phyloP scores from a whole-genome alignment of 2,113 vertebrate genomes.

The Dendropsophus ebraccatus region DNA sequence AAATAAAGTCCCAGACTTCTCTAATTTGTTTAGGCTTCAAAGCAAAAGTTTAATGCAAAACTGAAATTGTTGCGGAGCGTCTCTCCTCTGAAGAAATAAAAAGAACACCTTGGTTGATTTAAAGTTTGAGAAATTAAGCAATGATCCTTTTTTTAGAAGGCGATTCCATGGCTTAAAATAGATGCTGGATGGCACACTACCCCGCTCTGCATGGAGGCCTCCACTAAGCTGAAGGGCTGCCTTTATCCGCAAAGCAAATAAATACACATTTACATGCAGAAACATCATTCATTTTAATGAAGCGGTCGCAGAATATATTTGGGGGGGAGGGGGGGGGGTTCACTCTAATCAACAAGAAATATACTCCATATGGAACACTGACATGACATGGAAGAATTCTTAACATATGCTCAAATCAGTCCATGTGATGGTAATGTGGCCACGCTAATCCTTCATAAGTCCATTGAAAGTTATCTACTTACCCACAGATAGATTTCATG shows the following conservation, averaged over 20 bases:
- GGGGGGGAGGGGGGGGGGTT: background rate
- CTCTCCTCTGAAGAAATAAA: slow-evolving; percentile 67
- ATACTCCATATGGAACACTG: background rate
- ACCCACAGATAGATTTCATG: background rate
- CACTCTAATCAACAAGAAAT: background rate
- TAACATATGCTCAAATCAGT: background rate
- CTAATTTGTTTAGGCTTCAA: slow-evolving; percentile 80
- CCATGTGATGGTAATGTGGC: background rate
- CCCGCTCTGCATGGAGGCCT: background rate
- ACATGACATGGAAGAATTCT: background rate
- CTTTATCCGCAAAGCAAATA: background rate
- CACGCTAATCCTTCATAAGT: background rate
- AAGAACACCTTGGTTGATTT: slow-evolving; percentile 62
- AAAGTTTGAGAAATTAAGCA: slow-evolving; percentile 21
- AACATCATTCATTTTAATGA: slow-evolving; percentile 27
- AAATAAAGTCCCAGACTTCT: slow-evolving; percentile 78
- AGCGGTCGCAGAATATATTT: slow-evolving; percentile 2
- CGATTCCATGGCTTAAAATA: slow-evolving; percentile 21
- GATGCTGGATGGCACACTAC: background rate
- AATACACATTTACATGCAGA: slow-evolving; percentile 12
- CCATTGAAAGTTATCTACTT: background rate
- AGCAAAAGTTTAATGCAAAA: slow-evolving; percentile 71
- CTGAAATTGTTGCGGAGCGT: slow-evolving; percentile 72
- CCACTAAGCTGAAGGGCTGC: background rate
- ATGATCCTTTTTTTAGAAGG: slow-evolving; percentile 40